Percentiles rank a stretch among this genome's conserved stretches.
Evolutionary conservation across 2,797 vertebrate genomes (phyloP).

Genomic region (Meda fulgida): DNA sequence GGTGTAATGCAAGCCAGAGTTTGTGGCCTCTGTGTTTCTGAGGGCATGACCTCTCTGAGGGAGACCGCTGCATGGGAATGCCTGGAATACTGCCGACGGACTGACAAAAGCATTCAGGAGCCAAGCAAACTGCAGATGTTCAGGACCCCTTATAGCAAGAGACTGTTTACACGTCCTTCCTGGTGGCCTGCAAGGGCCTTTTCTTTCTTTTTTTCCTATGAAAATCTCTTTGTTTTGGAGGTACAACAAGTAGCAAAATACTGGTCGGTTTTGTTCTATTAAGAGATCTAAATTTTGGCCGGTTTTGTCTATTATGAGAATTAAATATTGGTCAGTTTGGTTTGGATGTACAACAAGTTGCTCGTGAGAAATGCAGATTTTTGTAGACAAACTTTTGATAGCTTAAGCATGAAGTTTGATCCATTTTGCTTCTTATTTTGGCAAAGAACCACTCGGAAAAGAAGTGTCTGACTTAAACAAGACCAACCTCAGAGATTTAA

Average conservation of each 20-base stretch:
- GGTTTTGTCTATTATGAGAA: no score
- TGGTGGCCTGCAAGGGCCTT: background rate
- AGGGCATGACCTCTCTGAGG: slow-evolving; percentile 31
- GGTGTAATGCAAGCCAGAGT: background rate
- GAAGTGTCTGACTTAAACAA: background rate
- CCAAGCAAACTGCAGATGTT: slow-evolving; percentile 31
- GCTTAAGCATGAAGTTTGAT: background rate
- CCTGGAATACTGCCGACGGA: slow-evolving; percentile 33
- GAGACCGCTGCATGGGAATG: slow-evolving; percentile 4
- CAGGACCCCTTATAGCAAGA: slow-evolving; percentile 23
- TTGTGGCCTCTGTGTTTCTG: slow-evolving; percentile 14
- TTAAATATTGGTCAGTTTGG: background rate
- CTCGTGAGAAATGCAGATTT: background rate
- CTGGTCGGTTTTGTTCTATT: background rate
- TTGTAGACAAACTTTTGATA: background rate
- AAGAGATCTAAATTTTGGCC: background rate
- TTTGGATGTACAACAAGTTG: background rate
- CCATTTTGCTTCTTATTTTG: background rate
- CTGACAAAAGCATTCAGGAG: background rate
- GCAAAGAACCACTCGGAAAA: background rate
- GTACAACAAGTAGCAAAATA: background rate
- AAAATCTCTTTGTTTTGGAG: slow-evolving; percentile 24
- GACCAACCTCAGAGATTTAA: background rate
- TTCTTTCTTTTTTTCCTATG: background rate
- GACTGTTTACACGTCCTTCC: background rate